Conservation (phyloP, 2,888 invertebrate species). For the Cryptops parisi region DNA sequence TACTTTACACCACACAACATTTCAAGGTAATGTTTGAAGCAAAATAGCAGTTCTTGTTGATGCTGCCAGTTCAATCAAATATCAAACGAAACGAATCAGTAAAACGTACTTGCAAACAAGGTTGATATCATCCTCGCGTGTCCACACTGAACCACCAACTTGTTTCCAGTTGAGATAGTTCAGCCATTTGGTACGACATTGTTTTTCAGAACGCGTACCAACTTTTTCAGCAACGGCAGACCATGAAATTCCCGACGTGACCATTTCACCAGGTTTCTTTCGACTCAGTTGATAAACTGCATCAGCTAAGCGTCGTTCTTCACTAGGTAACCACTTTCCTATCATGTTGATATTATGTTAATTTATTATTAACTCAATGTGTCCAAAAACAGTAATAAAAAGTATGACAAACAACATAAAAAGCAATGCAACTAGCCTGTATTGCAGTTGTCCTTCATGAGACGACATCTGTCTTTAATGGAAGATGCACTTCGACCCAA, state of each 20-base stretch:
- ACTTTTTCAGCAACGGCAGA: slow-evolving; percentile 33
- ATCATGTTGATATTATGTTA: slow-evolving; percentile 1
- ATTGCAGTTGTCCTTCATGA: slow-evolving; percentile 36
- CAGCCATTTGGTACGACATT: slow-evolving; percentile 38
- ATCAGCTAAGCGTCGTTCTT: slow-evolving; percentile 32
- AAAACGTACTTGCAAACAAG: slow-evolving; percentile 33
- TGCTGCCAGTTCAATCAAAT: no score
- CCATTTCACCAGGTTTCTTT: slow-evolving; percentile 31
- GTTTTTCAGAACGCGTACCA: slow-evolving; percentile 35
- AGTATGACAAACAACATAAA: not conserved
- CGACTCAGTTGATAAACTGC: slow-evolving; percentile 34
- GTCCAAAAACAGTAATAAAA: not conserved
- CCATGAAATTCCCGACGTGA: slow-evolving; percentile 35
- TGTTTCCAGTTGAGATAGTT: slow-evolving; percentile 38
- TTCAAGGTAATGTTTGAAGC: no score
- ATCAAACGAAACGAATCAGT: no score
- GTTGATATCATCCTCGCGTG: slow-evolving; percentile 33
- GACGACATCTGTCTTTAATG: slow-evolving; percentile 36
- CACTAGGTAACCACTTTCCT: slow-evolving; percentile 36
- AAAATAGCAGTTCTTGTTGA: no score
- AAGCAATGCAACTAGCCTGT: slow-evolving; percentile 25
- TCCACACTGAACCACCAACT: slow-evolving; percentile 35
- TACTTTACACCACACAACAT: no score
- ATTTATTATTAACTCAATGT: no score
- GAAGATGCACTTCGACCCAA: slow-evolving; percentile 37